Evolutionary conservation across 2,113 vertebrate genomes (phyloP).

Genomic region (Lamprotornis superbus): DNA sequence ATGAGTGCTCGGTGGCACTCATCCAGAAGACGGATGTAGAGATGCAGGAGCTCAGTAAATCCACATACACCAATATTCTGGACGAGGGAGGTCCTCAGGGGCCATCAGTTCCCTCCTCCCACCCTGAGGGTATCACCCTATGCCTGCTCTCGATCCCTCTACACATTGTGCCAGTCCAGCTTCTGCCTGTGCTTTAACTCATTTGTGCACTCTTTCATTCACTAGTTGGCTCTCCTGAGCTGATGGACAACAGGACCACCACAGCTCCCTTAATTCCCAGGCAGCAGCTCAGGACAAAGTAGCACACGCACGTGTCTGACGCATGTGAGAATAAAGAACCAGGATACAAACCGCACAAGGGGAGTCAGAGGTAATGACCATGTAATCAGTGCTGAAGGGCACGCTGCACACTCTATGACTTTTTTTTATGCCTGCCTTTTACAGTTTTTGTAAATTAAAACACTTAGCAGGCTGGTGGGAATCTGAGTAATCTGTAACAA

Average conservation of each 20-base stretch:
- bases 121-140: neutral
- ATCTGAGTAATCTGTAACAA: neutral
- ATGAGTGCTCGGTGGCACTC: neutral
- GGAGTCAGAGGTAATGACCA: neutral
- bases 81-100: neutral
- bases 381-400: neutral
- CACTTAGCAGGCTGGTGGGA: neutral
- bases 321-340: neutral
- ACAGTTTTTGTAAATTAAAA: neutral
- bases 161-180: neutral
- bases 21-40: neutral
- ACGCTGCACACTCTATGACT: neutral
- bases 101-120: neutral
- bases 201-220: neutral
- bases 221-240: neutral
- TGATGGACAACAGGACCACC: neutral
- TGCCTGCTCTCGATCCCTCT: rapidly evolving
- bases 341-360: neutral
- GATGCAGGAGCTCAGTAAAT: neutral
- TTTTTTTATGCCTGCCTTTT: neutral
- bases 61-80: neutral
- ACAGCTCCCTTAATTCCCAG: neutral
- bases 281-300: neutral
- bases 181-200: neutral
- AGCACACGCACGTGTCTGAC: neutral